Evolutionary conservation across 2,888 invertebrate species (phyloP).

Genomic region (Ectobius pallidus): DNA sequence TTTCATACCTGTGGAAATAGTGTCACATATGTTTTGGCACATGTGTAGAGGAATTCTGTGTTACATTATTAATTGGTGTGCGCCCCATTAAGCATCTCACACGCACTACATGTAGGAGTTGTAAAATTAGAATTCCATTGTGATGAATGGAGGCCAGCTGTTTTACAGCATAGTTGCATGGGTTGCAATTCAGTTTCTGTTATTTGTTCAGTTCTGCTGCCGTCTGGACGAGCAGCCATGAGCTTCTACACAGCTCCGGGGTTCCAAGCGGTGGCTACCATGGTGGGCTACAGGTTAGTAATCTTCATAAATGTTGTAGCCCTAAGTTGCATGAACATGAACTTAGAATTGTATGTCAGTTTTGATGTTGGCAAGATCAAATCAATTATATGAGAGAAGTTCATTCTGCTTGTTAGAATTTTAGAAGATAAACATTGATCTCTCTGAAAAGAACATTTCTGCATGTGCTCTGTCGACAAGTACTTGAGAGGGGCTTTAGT

Average conservation of each 20-base stretch:
- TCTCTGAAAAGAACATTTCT: too few species aligned
- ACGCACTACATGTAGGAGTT: background rate
- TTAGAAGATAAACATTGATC: too few species aligned
- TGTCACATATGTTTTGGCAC: background rate
- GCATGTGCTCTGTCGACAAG: too few species aligned
- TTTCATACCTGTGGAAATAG: constrained; percentile 14
- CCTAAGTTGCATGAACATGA: too few species aligned
- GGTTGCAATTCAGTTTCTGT: too few species aligned
- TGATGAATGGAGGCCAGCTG: background rate
- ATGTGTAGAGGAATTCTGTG: background rate
- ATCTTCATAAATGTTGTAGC: too few species aligned
- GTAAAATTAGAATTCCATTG: constrained; percentile 2
- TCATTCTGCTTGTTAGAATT: too few species aligned
- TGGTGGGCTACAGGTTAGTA: constrained; percentile 35
- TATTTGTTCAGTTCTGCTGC: constrained; percentile 9
- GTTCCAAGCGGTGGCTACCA: constrained; percentile 35
- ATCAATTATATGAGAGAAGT: too few species aligned
- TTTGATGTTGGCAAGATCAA: too few species aligned
- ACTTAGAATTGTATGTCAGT: too few species aligned
- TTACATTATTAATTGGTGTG: background rate
- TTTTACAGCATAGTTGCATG: too few species aligned
- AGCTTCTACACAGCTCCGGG: constrained; percentile 35
- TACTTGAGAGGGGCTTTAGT: too few species aligned
- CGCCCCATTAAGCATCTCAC: constrained; percentile 8
- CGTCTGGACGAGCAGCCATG: constrained; percentile 20